Evolutionary conservation across 2,113 vertebrate genomes (phyloP).

Genomic region (Pithys albifrons): DNA sequence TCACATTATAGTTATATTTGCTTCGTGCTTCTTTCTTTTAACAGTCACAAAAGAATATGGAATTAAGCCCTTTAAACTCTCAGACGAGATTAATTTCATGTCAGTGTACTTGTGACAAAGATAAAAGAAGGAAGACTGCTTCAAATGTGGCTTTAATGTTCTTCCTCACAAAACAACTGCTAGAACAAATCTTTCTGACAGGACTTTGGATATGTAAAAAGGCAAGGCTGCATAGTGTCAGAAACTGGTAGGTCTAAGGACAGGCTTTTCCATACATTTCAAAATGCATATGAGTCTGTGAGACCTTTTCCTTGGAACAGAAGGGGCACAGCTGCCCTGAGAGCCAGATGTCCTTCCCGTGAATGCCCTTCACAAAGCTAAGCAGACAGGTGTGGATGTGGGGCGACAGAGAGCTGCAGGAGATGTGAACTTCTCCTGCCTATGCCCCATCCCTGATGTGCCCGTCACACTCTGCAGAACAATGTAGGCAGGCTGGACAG

Average conservation of each 20-base stretch:
- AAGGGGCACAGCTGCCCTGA: background rate
- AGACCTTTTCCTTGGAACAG: background rate
- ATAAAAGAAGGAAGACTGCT: background rate
- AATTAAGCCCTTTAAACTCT: constrained; percentile 70
- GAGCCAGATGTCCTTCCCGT: background rate
- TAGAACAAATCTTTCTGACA: background rate
- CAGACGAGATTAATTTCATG: constrained; percentile 39
- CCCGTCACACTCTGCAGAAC: background rate
- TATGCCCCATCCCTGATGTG: background rate
- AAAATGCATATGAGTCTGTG: background rate
- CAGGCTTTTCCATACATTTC: background rate
- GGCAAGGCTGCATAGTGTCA: background rate
- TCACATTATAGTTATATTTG: constrained; percentile 67
- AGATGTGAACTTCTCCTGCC: background rate
- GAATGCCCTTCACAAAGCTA: background rate
- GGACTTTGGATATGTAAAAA: background rate
- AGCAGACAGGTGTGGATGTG: accelerated
- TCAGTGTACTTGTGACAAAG: background rate
- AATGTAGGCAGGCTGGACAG: background rate
- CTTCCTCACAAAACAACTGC: background rate
- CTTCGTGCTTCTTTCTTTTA: constrained; percentile 55
- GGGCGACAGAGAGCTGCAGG: background rate
- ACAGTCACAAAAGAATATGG: constrained; percentile 51
- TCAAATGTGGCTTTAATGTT: background rate
- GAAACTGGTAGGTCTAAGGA: background rate